A percentile compares a stretch with the other conserved stretches of the same genome.
Conservation (phyloP, 2,797 vertebrate genomes). For the Sciurus carolinensis region DNA sequence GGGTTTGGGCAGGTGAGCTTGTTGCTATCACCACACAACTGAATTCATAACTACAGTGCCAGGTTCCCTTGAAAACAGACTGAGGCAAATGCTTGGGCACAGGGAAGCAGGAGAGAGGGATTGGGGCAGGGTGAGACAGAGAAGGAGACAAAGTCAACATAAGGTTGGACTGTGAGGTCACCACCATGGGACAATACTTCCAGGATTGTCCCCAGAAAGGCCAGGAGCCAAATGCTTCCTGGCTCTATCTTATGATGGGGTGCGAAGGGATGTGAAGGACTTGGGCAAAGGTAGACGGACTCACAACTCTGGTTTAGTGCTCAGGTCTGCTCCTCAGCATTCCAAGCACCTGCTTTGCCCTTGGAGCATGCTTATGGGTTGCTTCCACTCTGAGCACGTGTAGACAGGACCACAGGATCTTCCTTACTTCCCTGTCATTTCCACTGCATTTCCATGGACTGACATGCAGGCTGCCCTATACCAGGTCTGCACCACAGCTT, state of each 20-base stretch:
- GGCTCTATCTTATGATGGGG: fast-evolving
- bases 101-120: neutral
- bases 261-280: neutral
- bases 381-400: neutral
- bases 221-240: neutral
- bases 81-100: neutral
- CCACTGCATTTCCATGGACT: neutral
- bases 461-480: neutral
- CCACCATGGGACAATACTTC: neutral
- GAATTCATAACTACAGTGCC: neutral
- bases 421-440: neutral
- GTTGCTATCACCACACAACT: neutral
- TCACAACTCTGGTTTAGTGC: neutral
- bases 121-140: neutral
- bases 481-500: neutral
- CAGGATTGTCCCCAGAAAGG: neutral
- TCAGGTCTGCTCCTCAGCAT: neutral
- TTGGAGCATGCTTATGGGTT: no score
- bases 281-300: neutral
- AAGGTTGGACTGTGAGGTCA: neutral
- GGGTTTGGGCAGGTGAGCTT: no score
- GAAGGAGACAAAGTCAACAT: neutral
- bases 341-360: neutral
- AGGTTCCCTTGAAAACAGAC: neutral
- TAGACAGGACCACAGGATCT: neutral